Conservation (phyloP, 2,888 invertebrate species). For the Arge pagana region DNA sequence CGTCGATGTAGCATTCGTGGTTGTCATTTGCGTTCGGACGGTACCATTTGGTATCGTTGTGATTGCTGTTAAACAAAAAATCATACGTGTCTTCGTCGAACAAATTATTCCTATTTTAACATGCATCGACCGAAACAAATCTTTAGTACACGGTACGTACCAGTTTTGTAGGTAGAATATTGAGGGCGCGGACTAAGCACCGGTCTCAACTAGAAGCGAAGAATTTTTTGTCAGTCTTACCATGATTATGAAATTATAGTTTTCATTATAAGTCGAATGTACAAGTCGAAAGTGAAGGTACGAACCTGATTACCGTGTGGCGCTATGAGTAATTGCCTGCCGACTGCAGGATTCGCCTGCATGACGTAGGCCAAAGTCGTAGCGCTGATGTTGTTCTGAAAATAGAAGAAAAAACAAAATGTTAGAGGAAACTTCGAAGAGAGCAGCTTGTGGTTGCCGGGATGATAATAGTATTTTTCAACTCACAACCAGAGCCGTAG, state of each 20-base stretch:
- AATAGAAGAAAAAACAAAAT: background rate
- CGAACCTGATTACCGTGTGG: constrained; percentile 46
- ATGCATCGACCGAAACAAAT: no score
- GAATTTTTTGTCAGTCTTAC: constrained; percentile 19
- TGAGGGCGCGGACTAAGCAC: constrained; percentile 33
- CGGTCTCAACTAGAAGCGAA: constrained; percentile 42
- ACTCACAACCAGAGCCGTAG: constrained; percentile 50
- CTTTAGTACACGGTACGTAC: constrained; percentile 36
- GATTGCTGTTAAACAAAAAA: constrained; percentile 34
- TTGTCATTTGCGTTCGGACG: constrained; percentile 45
- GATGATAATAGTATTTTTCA: no score
- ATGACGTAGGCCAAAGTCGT: constrained; percentile 51
- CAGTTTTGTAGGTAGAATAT: constrained; percentile 45
- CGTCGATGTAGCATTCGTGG: constrained; percentile 34
- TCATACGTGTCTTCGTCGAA: no score
- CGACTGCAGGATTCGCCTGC: constrained; percentile 44
- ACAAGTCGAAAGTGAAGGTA: no score
- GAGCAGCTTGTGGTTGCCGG: no score
- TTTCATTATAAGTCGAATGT: background rate
- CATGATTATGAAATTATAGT: background rate
- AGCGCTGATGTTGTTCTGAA: constrained; percentile 49
- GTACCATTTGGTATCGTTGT: constrained; percentile 45
- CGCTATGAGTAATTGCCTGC: constrained; percentile 50
- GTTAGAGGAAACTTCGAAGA: no score
- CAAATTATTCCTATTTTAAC: no score